Evolutionary conservation across 2,113 vertebrate genomes (phyloP), one percentile per base, ranked within the genome.

Genomic region (Pelecanoides urinatrix): DNA sequence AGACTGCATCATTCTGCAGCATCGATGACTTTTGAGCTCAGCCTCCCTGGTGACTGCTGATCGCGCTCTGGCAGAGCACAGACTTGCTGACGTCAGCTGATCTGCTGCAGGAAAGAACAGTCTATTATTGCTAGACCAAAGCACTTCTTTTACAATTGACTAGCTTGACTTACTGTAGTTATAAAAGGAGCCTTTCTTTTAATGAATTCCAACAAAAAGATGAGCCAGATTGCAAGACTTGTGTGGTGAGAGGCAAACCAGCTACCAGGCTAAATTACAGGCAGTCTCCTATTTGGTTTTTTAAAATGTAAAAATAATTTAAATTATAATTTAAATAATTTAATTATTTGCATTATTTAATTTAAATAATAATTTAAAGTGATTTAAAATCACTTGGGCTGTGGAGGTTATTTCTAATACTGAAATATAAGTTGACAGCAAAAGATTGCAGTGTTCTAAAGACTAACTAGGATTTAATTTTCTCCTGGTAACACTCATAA

Each of bases 131-230:
- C 97, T 92, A 79, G 94, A 96, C 96, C 98, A 89, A 87, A 97
- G 97, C 97, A 97, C 98, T 98, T 97, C 97, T 96, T 92, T 96
- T 98, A 98, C 98, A 98, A 98, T 98, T 98, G 98, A 98, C 98
- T 98, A 17, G 93, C 96, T 97, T 81, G 87, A 96, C 97, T 98
- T 97, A 97, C 96, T 98, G 96, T 83, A 94, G 92, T 61, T 86
- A 97, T 96, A 98, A 98, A 98, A 98, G 93, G 94, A 94, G 96
- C 96, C 98, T 98, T 98, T 98, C 96, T 98, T 98, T 97, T 97
- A 96, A 90, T 59, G 30, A 94, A 76, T 97, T 96, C 96, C 88
- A 90, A 66, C 86, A 94, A 85, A 96, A 97, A 91, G 94, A 94
- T 82, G 62, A 89, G 10, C 84, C 79, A 93, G 94, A 90, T 92